phyloP scores from a whole-genome alignment of 2,888 invertebrate species.

The Eurois occulta region DNA sequence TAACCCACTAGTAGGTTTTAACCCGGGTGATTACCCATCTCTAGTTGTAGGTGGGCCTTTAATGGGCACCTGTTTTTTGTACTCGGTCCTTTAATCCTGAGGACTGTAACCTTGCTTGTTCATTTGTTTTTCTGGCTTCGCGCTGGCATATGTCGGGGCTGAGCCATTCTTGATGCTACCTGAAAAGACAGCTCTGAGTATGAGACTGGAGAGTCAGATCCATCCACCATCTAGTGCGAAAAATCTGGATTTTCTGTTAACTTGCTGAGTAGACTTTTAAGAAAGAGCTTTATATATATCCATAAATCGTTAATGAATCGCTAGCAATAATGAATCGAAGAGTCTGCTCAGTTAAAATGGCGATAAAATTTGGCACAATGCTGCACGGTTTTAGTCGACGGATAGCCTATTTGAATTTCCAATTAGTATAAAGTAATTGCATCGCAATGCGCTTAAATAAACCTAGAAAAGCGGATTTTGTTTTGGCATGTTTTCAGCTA shows the following conservation, averaged over 20 bases:
- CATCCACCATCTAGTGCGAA: not conserved
- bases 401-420: constrained; percentile 1
- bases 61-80: not conserved
- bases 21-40: too few relatives aligned
- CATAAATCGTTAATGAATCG: not conserved
- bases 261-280: not conserved
- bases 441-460: constrained; percentile 15
- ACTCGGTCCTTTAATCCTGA: not conserved
- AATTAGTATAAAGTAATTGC: not conserved
- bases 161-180: not conserved
- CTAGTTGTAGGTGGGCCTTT: too few relatives aligned
- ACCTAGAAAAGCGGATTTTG: not conserved
- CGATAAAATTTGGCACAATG: not conserved
- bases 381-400: not conserved
- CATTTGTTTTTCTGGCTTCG: not conserved
- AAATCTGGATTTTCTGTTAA: not conserved
- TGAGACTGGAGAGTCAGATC: not conserved
- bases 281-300: not conserved
- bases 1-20: too few relatives aligned
- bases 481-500: not conserved
- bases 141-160: not conserved
- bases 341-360: not conserved
- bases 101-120: not conserved
- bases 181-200: not conserved
- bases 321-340: not conserved